Conservation (phyloP, 2,797 vertebrate species). For the Micrastur ruficollis region DNA sequence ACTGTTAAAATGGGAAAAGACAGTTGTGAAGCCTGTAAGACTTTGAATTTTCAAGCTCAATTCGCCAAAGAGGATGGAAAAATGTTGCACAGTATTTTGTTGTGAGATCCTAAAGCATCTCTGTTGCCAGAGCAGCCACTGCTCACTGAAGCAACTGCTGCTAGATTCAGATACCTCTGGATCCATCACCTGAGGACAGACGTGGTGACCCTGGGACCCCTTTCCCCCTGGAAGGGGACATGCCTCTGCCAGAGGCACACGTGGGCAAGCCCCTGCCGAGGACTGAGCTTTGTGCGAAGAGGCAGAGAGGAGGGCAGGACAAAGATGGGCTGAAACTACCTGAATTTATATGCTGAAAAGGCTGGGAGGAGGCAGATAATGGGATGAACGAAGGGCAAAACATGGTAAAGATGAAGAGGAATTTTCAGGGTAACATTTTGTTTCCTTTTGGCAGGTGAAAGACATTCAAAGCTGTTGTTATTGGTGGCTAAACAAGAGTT, state of each 20-base stretch:
- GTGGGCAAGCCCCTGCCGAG: background rate
- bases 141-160: background rate
- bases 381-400: background rate
- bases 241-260: background rate
- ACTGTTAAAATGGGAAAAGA: background rate
- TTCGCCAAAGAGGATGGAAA: background rate
- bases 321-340: background rate
- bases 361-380: background rate
- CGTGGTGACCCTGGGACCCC: background rate
- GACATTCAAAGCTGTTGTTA: background rate
- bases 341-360: background rate
- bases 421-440: background rate
- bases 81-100: background rate
- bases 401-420: background rate
- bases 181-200: background rate
- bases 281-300: background rate
- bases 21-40: background rate
- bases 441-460: background rate
- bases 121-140: background rate
- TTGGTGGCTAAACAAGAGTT: background rate
- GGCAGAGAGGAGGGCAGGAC: background rate
- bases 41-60: background rate
- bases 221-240: background rate
- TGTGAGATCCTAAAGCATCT: background rate
- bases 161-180: rapidly evolving